Evolutionary conservation across 2,113 vertebrate genomes (phyloP).

Genomic region (Atractosteus spatula): DNA sequence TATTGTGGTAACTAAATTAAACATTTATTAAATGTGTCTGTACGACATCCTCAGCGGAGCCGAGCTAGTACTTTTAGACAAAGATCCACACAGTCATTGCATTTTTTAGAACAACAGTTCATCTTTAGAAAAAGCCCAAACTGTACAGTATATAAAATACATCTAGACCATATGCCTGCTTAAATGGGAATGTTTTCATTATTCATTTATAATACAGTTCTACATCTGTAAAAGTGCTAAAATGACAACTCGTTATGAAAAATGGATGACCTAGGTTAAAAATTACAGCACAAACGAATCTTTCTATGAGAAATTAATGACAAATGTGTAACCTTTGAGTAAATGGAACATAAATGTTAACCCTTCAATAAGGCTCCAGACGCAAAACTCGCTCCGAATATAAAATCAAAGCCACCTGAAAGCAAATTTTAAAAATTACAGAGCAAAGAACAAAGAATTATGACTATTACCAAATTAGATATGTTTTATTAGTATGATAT

Average conservation of each 20-base stretch:
- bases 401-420: background rate
- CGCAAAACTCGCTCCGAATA: background rate
- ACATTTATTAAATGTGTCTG: background rate
- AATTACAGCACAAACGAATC: constrained; percentile 48
- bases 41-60: too few relatives aligned
- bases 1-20: background rate
- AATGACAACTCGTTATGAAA: constrained; percentile 55
- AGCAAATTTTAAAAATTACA: too few relatives aligned
- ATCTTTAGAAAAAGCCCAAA: too few relatives aligned
- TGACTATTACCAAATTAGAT: too few relatives aligned
- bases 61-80: too few relatives aligned
- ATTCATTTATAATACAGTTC: constrained; percentile 49
- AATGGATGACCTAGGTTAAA: constrained; percentile 50
- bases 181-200: constrained; percentile 42
- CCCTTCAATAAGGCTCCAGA: constrained; percentile 43
- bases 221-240: constrained; percentile 37
- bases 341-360: constrained; percentile 51
- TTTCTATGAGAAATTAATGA: constrained; percentile 53
- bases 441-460: too few relatives aligned
- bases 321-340: constrained; percentile 43
- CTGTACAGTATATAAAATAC: background rate
- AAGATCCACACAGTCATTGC: too few relatives aligned
- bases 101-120: too few relatives aligned
- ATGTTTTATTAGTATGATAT: too few relatives aligned
- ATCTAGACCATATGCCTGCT: constrained; percentile 16